These are phyloP conservation scores for Apaloderma vittatum DNA, from an alignment of 2,113 vertebrate genomes.

Conservation along the genomic window DNA sequence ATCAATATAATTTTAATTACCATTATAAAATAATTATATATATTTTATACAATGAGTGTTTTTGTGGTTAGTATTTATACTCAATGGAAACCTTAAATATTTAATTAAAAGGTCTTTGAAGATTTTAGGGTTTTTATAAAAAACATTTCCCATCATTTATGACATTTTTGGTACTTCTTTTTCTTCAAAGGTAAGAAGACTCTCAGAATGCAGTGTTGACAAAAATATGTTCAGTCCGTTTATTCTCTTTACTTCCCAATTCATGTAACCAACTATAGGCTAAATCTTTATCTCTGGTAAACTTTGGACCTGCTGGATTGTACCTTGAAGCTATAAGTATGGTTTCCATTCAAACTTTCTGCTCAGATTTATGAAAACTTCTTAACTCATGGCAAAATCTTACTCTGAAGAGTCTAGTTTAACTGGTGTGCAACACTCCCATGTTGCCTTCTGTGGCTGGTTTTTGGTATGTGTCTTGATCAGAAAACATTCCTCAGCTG, in stretches of 20 bases:
- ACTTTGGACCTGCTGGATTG: background rate
- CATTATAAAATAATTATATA: background rate
- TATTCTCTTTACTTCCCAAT: background rate
- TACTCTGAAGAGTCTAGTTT: background rate
- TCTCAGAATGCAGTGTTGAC: background rate
- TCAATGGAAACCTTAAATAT: background rate
- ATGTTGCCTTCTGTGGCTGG: fast-evolving
- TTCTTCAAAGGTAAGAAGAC: background rate
- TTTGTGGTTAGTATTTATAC: background rate
- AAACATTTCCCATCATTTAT: background rate
- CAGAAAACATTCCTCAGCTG: background rate
- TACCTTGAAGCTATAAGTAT: background rate
- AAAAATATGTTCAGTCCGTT: background rate
- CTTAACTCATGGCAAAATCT: background rate
- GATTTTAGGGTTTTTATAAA: fast-evolving
- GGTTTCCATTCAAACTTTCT: background rate
- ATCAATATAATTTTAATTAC: background rate
- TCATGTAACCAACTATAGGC: background rate
- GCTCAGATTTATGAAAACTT: background rate
- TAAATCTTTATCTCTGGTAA: background rate
- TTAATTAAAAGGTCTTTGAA: background rate
- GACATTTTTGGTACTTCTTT: background rate
- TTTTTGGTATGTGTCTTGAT: background rate
- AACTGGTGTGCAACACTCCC: background rate
- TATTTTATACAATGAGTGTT: background rate